Conservation (phyloP, 92 coral and sea anemone genomes). For the Paragorgia papillata region DNA sequence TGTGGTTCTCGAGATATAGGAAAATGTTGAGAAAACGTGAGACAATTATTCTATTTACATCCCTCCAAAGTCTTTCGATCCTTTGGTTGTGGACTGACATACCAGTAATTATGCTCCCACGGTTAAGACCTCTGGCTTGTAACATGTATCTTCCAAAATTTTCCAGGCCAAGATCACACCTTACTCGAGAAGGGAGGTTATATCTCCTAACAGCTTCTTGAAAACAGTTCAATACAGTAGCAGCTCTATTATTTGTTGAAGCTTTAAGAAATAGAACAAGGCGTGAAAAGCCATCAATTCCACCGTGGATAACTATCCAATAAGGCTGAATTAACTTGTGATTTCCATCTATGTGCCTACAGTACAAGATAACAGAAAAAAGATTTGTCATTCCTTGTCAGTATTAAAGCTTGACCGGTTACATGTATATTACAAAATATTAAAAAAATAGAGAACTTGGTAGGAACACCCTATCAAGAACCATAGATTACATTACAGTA, state of each 20-base stretch:
- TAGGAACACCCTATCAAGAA: too few relatives aligned
- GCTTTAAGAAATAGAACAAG: conserved; percentile 43
- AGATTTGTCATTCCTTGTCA: too few relatives aligned
- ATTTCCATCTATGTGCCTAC: too few relatives aligned
- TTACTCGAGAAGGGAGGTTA: conserved; percentile 52
- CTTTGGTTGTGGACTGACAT: conserved; percentile 62
- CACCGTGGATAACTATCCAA: too few relatives aligned
- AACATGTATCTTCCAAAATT: not conserved
- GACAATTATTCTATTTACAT: conserved; percentile 55
- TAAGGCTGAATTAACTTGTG: too few relatives aligned
- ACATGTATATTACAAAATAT: too few relatives aligned
- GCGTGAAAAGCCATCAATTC: too few relatives aligned
- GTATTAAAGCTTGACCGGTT: too few relatives aligned
- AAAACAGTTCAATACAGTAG: conserved; percentile 41
- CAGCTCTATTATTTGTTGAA: conserved; percentile 43
- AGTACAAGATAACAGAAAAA: too few relatives aligned
- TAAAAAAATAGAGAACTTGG: too few relatives aligned
- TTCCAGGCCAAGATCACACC: not conserved
- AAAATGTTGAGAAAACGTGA: conserved; percentile 58
- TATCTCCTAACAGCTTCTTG: conserved; percentile 43
- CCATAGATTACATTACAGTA: too few relatives aligned
- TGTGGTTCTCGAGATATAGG: conserved; percentile 50
- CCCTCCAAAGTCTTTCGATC: conserved; percentile 66
- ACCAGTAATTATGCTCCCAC: conserved; percentile 69
- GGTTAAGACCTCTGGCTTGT: not conserved